phyloP scores from a whole-genome alignment of 2,888 invertebrate species.

The Lacanobia oleracea region DNA sequence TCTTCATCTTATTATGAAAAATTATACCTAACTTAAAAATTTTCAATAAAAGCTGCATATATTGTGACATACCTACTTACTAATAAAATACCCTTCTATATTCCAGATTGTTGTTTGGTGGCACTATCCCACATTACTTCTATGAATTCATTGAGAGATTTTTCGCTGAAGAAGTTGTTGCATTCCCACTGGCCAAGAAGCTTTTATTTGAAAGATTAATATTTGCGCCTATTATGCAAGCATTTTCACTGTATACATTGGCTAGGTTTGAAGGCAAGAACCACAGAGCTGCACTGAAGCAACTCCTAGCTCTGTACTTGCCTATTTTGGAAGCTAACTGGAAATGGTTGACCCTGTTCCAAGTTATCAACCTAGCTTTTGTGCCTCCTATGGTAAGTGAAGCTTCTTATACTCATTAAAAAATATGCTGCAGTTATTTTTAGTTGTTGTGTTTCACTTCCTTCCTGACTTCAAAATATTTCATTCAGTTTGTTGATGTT shows the following conservation, averaged over 20 bases:
- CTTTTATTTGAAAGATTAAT: conserved; percentile 93
- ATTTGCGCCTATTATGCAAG: conserved; percentile 93
- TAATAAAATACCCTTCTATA: not conserved
- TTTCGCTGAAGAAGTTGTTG: conserved; percentile 91
- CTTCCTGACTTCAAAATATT: no score
- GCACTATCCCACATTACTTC: conserved; percentile 95
- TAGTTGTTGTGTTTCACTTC: not conserved
- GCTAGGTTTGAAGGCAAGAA: conserved; percentile 94
- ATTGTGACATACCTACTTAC: not conserved
- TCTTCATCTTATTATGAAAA: not conserved
- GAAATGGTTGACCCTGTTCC: conserved; percentile 94
- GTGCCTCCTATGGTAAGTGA: conserved; percentile 94
- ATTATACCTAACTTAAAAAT: not conserved
- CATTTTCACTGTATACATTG: conserved; percentile 93
- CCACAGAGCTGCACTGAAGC: conserved; percentile 91
- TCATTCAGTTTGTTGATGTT: not conserved
- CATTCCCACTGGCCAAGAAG: conserved; percentile 90
- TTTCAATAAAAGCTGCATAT: not conserved
- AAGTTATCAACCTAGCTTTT: conserved; percentile 93
- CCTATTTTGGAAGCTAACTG: conserved; percentile 93
- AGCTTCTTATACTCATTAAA: not conserved
- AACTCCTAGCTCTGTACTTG: conserved; percentile 92
- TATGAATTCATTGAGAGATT: conserved; percentile 91
- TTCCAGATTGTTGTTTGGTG: conserved; percentile 94
- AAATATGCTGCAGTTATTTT: not conserved